Evolutionary conservation across 2,113 vertebrate genomes (phyloP), one percentile per base, ranked within the genome.

Genomic region (Noturus placidus): DNA sequence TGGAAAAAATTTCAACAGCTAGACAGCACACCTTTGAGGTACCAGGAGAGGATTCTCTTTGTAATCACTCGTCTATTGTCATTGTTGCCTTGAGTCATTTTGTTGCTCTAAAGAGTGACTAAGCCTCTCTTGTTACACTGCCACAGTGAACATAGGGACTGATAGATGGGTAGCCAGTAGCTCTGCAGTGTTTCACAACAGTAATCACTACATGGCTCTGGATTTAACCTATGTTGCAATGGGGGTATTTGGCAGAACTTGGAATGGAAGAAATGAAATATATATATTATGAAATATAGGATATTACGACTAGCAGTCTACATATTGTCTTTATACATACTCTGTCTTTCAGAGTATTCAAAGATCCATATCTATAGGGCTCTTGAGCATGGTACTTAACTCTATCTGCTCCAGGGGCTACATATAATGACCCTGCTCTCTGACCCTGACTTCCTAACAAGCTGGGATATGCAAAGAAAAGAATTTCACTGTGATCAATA

Each of bases 41-140:
- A 59, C 59, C 69, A 61, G n/a, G 54, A 67, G 30, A 69, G 57
- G 52, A 63, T 80, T 69, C 50, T 54, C 85, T 87, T 82, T 87
- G 67, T 54, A 76, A 69, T 83, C 14, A 14, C 25, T 87, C 90
- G 90, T 56, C 25, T 27, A 38, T 25, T 61, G 69, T 79, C 38
- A 56, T 90, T 90, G 88, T 89, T 89, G 91, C 67, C 90, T 92
- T 72, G 77, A 86, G 84, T 50, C 35, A 79, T 79, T 79, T 79
- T 79, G 76, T 54, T 54, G 54, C 56, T 42, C 15, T 86, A 80
- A 86, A 80, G 85, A 65, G 57, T 76, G 72, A 82, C 85, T 79
- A 61, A 52, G 59, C 76, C 57, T 86, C 20, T 54, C 83, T 56
- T 70, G 83, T 84, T 50, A 82, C 79, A 61, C 79, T 82, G 56